Percentiles rank a stretch among this genome's conserved stretches.
These are phyloP conservation scores for Clarias batrachus DNA, from an alignment of 2,113 vertebrate genomes.

Conservation along the genomic window DNA sequence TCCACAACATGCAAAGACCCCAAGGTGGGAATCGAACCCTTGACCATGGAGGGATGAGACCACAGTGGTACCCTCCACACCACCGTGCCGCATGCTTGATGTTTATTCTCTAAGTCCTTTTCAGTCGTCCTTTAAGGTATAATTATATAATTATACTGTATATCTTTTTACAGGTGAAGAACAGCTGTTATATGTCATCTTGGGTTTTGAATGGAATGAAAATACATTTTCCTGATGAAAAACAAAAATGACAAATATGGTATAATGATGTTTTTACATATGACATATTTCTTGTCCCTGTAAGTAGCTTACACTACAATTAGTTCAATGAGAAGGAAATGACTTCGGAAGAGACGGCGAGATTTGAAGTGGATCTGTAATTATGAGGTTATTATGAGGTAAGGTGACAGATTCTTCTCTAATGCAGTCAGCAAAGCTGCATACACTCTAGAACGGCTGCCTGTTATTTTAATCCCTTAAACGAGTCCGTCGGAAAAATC, in stretches of 20 bases:
- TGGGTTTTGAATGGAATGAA: background rate
- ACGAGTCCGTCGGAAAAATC: background rate
- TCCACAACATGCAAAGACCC: too few species aligned
- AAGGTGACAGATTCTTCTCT: background rate
- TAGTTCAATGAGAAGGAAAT: background rate
- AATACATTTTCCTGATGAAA: background rate
- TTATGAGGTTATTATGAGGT: constrained; percentile 10
- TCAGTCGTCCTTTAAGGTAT: background rate
- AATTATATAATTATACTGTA: background rate
- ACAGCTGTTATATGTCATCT: background rate
- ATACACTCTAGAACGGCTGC: background rate
- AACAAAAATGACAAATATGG: background rate
- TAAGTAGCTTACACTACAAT: background rate
- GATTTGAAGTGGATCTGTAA: constrained; percentile 29
- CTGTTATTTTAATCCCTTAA: background rate
- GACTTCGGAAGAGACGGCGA: background rate
- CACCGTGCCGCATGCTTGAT: background rate
- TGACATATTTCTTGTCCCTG: background rate
- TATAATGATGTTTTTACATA: background rate
- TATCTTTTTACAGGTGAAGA: background rate
- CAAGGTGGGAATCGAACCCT: too few species aligned
- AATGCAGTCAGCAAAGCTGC: constrained; percentile 56
- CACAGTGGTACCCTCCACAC: too few species aligned
- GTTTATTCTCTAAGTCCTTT: background rate
- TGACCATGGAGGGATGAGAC: too few species aligned